These are phyloP conservation scores for Lepidochitona cinerea DNA, from an alignment of 2,888 invertebrate species.

Conservation along the genomic window DNA sequence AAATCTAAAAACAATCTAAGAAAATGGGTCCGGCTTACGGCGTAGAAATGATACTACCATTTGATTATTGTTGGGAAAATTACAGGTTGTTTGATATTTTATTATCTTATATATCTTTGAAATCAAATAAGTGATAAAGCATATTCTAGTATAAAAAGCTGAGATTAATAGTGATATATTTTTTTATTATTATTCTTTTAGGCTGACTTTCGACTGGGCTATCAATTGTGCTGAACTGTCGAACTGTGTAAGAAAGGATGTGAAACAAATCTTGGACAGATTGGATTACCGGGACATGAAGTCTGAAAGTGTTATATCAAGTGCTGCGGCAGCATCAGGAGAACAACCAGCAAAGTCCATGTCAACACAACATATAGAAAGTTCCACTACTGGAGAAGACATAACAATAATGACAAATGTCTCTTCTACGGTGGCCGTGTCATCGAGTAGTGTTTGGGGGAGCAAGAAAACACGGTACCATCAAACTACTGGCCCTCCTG, in stretches of 20 bases:
- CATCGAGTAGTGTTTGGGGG: not conserved
- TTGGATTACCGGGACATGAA: not conserved
- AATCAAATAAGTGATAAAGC: too few relatives aligned
- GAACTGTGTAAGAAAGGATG: not conserved
- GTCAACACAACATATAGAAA: not conserved
- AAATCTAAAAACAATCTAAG: too few relatives aligned
- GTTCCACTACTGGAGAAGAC: not conserved
- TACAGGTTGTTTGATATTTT: too few relatives aligned
- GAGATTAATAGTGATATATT: too few relatives aligned
- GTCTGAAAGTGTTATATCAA: not conserved
- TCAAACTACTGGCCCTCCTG: not conserved
- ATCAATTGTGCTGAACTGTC: constrained; percentile 16
- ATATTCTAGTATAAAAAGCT: too few relatives aligned
- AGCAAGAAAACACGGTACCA: not conserved
- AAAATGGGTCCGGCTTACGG: too few relatives aligned
- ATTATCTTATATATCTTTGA: too few relatives aligned
- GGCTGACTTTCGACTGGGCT: constrained; percentile 30
- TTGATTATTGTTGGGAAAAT: too few relatives aligned
- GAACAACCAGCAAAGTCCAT: not conserved
- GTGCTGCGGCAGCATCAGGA: not conserved
- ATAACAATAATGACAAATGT: not conserved
- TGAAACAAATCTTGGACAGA: not conserved
- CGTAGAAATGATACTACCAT: too few relatives aligned
- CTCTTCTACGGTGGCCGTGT: not conserved
- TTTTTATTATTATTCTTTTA: constrained; percentile 11